Evolutionary conservation across 1,140 invertebrate species (phyloP).

Genomic region (Ceratosolen solmsi): DNA sequence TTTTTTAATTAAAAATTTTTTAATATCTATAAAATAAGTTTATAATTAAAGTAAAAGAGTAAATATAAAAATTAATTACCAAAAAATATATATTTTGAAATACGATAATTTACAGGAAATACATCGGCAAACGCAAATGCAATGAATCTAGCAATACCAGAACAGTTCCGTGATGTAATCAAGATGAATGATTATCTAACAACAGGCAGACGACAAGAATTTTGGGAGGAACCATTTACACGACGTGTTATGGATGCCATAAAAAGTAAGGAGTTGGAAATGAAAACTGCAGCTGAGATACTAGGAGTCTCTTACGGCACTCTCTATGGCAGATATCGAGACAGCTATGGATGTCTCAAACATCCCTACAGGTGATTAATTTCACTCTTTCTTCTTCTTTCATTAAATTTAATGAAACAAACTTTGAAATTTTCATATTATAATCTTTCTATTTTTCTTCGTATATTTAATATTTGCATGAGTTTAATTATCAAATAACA

Average conservation of each 20-base stretch:
- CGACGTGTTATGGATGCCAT: conserved; percentile 90
- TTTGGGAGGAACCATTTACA: conserved; percentile 91
- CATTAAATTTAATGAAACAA: too few relatives aligned
- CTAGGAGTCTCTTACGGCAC: conserved; percentile 92
- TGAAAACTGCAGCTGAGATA: conserved; percentile 92
- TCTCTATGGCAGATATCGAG: conserved; percentile 88
- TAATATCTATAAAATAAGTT: too few relatives aligned
- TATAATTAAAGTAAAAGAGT: background rate
- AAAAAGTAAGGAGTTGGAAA: conserved; percentile 91
- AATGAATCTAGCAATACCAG: conserved; percentile 67
- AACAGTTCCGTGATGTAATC: conserved; percentile 83
- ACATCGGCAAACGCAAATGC: conserved; percentile 67
- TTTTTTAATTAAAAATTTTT: too few relatives aligned
- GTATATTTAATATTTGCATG: background rate
- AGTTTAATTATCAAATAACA: conserved; percentile 8
- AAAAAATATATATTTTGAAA: background rate
- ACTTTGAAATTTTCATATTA: too few relatives aligned
- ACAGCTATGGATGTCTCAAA: conserved; percentile 91
- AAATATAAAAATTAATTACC: background rate
- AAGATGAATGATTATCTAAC: conserved; percentile 92
- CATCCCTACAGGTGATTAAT: conserved; percentile 79
- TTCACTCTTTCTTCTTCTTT: background rate
- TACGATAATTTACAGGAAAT: conserved; percentile 45
- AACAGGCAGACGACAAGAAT: conserved; percentile 88
- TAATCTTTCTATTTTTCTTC: too few relatives aligned